These are phyloP conservation scores for Montipora capitata DNA, from an alignment of 92 coral and sea anemone genomes.

Conservation along the genomic window DNA sequence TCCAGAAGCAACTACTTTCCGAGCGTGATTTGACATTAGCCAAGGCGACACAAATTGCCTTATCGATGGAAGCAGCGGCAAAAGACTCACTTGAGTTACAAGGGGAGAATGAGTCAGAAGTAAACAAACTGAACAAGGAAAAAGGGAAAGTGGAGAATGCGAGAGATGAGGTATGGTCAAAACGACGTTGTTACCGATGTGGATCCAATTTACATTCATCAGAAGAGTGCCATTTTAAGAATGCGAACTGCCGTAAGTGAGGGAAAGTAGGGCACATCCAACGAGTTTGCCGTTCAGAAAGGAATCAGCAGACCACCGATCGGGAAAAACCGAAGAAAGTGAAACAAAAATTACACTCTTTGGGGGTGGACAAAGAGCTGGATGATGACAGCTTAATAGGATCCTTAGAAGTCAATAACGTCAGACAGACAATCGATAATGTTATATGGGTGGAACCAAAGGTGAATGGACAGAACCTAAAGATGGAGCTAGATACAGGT, in stretches of 20 bases:
- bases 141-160: no score
- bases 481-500: neutral
- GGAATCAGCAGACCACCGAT: neutral
- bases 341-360: neutral
- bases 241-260: conserved; percentile 54
- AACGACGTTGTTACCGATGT: conserved; percentile 28
- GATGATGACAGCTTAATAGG: neutral
- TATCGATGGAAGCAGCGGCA: no score
- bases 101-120: no score
- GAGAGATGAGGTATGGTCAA: neutral
- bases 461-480: neutral
- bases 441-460: neutral
- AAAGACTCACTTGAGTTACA: no score
- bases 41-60: no score
- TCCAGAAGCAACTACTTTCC: no score
- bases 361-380: neutral
- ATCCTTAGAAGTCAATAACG: neutral
- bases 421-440: neutral
- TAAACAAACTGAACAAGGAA: neutral
- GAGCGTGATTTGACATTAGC: no score
- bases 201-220: conserved; percentile 27
- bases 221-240: conserved; percentile 40
- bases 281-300: conserved; percentile 48
- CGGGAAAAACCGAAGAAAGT: neutral
- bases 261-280: conserved; percentile 29